phyloP scores from a whole-genome alignment of 2,113 vertebrate species.

The Dissostichus mawsoni region DNA sequence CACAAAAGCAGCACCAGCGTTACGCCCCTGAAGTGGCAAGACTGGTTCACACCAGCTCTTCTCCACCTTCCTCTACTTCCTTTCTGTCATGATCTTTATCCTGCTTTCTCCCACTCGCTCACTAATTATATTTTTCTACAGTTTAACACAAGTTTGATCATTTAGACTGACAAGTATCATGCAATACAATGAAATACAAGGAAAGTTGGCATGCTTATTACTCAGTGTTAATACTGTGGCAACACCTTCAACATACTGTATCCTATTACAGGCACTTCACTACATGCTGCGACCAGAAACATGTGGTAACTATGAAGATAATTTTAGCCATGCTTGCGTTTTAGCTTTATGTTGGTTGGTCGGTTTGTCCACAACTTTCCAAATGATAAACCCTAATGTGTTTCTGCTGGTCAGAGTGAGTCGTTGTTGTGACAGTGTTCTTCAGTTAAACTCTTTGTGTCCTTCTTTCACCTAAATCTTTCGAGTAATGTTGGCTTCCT shows the following conservation, averaged over 20 bases:
- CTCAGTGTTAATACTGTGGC: neutral
- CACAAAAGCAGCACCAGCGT: constrained; percentile 42
- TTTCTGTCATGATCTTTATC: constrained; percentile 2
- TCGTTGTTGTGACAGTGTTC: neutral
- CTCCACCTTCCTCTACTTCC: neutral
- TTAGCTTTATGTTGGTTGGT: neutral
- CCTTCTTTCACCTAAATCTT: constrained; percentile 18
- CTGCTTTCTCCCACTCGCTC: neutral
- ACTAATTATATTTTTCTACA: neutral
- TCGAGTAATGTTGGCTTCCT: constrained; percentile 16
- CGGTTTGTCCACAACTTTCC: neutral
- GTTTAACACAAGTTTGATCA: neutral
- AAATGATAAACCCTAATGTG: too few species aligned
- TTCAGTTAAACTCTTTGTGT: constrained; percentile 18
- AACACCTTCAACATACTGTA: neutral
- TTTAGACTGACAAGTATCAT: neutral
- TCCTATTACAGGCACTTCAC: neutral
- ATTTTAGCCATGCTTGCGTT: neutral
- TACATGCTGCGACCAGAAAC: neutral
- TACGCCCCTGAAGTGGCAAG: constrained; percentile 56
- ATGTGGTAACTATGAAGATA: constrained; percentile 8
- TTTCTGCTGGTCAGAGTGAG: too few species aligned
- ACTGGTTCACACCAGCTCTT: constrained; percentile 64
- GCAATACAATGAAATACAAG: constrained; percentile 1
- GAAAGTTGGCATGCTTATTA: neutral